Evolutionary conservation across 2,888 invertebrate species (phyloP).

Genomic region (Metalampra italica): DNA sequence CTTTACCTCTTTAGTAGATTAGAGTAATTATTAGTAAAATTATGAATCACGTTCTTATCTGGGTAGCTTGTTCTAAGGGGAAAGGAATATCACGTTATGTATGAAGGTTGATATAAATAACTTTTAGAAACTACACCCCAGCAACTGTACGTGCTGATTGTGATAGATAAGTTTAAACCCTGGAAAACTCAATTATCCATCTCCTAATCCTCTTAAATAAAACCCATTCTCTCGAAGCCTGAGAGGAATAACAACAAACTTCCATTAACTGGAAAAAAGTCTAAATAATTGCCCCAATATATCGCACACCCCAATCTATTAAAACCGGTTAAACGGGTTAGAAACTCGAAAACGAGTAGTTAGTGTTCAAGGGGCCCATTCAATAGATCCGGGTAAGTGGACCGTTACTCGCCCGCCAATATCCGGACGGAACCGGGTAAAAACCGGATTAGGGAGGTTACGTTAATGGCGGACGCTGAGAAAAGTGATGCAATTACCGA

Average conservation of each 20-base stretch:
- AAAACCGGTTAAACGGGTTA: slow-evolving; percentile 60
- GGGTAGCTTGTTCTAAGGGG: too few relatives aligned
- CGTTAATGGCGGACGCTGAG: slow-evolving; percentile 58
- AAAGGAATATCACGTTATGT: too few relatives aligned
- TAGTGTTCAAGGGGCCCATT: slow-evolving; percentile 54
- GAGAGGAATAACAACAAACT: slow-evolving; percentile 6
- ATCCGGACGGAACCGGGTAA: slow-evolving; percentile 61
- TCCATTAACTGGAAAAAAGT: slow-evolving; percentile 3
- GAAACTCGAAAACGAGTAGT: slow-evolving; percentile 59
- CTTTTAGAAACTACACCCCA: not conserved
- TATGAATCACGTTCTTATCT: too few relatives aligned
- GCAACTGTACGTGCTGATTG: too few relatives aligned
- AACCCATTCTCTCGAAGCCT: not conserved
- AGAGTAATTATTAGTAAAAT: not conserved
- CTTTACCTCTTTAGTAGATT: too few relatives aligned
- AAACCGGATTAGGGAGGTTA: slow-evolving; percentile 67
- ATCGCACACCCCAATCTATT: slow-evolving; percentile 55
- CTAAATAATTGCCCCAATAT: slow-evolving; percentile 42
- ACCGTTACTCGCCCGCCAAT: slow-evolving; percentile 62
- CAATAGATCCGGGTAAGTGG: slow-evolving; percentile 66
- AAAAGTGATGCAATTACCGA: slow-evolving; percentile 68
- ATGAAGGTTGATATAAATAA: too few relatives aligned
- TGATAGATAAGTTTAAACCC: not conserved
- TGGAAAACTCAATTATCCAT: not conserved
- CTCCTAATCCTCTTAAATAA: not conserved